Conservation (phyloP, 2,797 vertebrate genomes). For the Nyctalus aviator region DNA sequence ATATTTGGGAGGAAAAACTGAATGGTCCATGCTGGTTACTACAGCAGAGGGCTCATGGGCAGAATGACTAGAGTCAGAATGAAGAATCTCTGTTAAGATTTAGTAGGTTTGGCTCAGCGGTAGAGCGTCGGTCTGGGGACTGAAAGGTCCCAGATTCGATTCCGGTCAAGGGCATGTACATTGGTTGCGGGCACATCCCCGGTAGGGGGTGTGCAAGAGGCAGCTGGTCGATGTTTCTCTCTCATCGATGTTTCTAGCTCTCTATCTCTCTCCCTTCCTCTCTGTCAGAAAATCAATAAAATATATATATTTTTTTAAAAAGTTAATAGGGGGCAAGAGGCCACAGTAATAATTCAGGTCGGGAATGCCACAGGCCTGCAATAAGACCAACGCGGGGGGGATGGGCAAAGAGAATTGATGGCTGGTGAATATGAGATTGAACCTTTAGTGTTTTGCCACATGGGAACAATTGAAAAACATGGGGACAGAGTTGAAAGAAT, state of each 20-base stretch:
- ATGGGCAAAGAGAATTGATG: not conserved
- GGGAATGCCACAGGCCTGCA: constrained; percentile 11
- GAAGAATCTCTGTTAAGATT: not conserved
- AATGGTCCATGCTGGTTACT: not conserved
- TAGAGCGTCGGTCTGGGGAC: no score
- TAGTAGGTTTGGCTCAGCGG: not conserved
- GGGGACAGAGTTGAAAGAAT: not conserved
- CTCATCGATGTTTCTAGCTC: no score
- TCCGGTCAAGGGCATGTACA: no score
- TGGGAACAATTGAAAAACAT: not conserved
- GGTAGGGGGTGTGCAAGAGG: no score
- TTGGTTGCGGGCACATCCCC: no score
- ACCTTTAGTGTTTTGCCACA: not conserved
- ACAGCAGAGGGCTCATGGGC: not conserved
- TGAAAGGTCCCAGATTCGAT: no score
- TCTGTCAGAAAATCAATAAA: no score
- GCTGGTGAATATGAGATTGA: not conserved
- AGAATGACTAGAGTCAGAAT: not conserved
- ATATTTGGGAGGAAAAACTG: not conserved
- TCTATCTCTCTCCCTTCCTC: no score
- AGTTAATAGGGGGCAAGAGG: not conserved
- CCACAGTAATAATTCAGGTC: not conserved
- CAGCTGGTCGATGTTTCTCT: no score
- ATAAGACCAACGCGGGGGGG: not conserved
- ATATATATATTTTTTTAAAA: no score